Conservation (phyloP, 2,888 invertebrate genomes). For the Eristalis tenax region DNA sequence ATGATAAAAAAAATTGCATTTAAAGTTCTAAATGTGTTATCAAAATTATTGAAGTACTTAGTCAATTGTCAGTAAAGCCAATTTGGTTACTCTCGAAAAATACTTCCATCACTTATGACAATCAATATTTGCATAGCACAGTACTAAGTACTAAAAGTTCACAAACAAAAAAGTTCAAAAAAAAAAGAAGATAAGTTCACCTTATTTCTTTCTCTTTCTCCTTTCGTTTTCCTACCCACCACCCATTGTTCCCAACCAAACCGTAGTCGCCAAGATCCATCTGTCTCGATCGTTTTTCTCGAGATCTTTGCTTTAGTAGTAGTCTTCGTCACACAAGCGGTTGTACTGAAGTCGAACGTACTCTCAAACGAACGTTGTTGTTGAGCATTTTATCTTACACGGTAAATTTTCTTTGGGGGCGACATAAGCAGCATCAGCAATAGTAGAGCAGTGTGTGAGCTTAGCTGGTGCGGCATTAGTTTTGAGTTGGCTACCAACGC, state of each 20-base stretch:
- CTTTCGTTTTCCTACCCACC: slow-evolving; percentile 48
- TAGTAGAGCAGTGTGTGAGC: slow-evolving; percentile 72
- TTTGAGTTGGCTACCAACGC: slow-evolving; percentile 83
- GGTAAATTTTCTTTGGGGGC: slow-evolving; percentile 58
- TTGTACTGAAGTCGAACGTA: slow-evolving; percentile 41
- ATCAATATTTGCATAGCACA: slow-evolving; percentile 17
- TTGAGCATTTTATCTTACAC: slow-evolving; percentile 56
- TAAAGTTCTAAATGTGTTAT: not conserved
- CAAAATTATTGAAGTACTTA: not conserved
- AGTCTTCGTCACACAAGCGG: slow-evolving; percentile 44
- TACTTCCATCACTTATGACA: not conserved
- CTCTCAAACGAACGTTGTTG: slow-evolving; percentile 38
- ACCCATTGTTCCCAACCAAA: slow-evolving; percentile 32
- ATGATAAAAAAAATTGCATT: too few species aligned
- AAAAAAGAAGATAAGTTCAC: slow-evolving; percentile 43
- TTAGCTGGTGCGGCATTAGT: slow-evolving; percentile 80
- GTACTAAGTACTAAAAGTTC: slow-evolving; percentile 16
- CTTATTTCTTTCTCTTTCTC: slow-evolving; percentile 40
- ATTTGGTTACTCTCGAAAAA: not conserved
- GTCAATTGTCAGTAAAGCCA: not conserved
- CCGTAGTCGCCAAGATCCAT: slow-evolving; percentile 25
- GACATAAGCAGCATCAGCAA: slow-evolving; percentile 64
- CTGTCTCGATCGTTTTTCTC: slow-evolving; percentile 58
- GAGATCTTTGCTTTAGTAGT: slow-evolving; percentile 34
- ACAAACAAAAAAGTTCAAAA: not conserved